Conservation (phyloP, 2,797 vertebrate genomes). For the Silurus lanzhouensis region DNA sequence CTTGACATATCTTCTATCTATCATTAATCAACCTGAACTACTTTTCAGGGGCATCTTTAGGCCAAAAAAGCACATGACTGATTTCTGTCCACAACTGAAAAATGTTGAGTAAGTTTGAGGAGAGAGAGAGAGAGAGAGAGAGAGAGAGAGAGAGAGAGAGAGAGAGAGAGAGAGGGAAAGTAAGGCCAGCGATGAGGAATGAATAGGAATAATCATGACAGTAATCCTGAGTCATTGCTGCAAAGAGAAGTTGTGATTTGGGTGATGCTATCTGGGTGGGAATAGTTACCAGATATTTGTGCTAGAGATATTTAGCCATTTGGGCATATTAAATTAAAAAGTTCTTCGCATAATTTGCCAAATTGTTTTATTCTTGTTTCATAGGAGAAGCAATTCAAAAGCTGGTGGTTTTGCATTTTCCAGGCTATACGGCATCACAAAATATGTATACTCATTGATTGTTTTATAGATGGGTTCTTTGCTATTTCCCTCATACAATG, state of each 20-base stretch:
- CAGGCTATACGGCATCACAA: background rate
- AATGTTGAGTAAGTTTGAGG: background rate
- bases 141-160: background rate
- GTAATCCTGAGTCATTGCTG: background rate
- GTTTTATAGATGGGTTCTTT: background rate
- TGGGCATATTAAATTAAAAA: background rate
- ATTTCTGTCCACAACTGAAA: background rate
- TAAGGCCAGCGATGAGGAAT: background rate
- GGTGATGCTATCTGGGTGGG: background rate
- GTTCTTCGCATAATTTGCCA: background rate
- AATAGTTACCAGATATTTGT: background rate
- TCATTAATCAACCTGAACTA: conserved; percentile 6
- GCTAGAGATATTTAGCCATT: background rate
- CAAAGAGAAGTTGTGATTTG: background rate
- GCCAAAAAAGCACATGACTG: background rate
- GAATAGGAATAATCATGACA: conserved; percentile 5
- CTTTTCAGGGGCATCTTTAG: background rate
- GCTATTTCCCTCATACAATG: background rate
- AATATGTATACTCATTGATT: background rate
- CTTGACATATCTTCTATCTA: background rate
- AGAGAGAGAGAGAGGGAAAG: background rate
- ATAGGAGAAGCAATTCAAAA: background rate
- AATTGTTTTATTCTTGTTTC: background rate
- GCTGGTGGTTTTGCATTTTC: no score
- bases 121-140: background rate